Evolutionary conservation across 2,797 vertebrate genomes (phyloP).

Genomic region (Holocentrus rufus): DNA sequence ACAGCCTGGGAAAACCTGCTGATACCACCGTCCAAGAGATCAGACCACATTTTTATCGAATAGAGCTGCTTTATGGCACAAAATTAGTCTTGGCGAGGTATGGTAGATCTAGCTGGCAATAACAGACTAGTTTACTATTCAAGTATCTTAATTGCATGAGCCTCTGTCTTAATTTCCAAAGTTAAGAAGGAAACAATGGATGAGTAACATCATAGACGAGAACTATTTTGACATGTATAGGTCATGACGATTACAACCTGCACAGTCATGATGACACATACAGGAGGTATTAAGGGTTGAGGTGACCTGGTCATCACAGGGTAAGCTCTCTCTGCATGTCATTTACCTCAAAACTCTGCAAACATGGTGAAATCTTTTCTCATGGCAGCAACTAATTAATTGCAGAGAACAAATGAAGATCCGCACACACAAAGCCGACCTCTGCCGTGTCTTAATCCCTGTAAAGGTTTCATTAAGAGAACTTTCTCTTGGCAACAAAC

Average conservation of each 20-base stretch:
- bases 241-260: background rate
- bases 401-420: too few relatives aligned
- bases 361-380: background rate
- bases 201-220: too few relatives aligned
- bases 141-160: background rate
- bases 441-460: too few relatives aligned
- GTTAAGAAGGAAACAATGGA: background rate
- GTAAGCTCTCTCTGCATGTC: background rate
- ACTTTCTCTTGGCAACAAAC: too few relatives aligned
- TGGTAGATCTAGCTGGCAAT: background rate
- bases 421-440: too few relatives aligned
- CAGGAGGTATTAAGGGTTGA: background rate
- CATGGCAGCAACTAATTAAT: constrained; percentile 15
- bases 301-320: background rate
- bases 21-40: constrained; percentile 48
- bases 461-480: too few relatives aligned
- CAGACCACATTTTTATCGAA: constrained; percentile 39
- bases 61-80: constrained; percentile 9
- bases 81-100: constrained; percentile 10
- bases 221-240: too few relatives aligned
- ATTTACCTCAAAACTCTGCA: background rate
- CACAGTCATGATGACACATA: background rate
- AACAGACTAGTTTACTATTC: constrained; percentile 5
- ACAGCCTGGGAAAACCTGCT: constrained; percentile 47
- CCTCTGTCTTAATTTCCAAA: background rate